Conservation (phyloP, 2,888 invertebrate genomes). For the Tricholauxania praeusta region DNA sequence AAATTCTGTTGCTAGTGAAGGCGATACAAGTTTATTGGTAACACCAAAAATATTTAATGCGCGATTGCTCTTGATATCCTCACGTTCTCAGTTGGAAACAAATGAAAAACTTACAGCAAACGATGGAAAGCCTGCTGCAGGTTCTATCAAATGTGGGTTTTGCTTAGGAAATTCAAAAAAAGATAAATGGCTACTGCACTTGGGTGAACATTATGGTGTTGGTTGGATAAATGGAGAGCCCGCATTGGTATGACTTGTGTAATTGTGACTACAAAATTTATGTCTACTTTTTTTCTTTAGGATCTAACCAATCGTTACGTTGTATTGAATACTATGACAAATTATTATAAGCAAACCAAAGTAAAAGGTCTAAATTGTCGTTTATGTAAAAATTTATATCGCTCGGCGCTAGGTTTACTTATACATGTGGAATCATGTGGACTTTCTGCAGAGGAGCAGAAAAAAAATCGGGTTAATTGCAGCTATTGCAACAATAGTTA, state of each 20-base stretch:
- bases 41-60: constrained; percentile 50
- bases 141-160: constrained; percentile 58
- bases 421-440: constrained; percentile 61
- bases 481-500: constrained; percentile 54
- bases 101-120: constrained; percentile 49
- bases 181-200: constrained; percentile 55
- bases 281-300: constrained; percentile 26
- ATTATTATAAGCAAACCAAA: constrained; percentile 48
- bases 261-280: not conserved
- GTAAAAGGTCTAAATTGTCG: constrained; percentile 57
- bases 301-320: constrained; percentile 50
- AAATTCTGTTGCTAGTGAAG: not conserved
- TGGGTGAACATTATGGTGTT: constrained; percentile 62
- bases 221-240: constrained; percentile 59
- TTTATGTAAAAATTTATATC: constrained; percentile 54
- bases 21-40: too few species aligned
- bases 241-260: constrained; percentile 50
- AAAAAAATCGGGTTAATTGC: constrained; percentile 52
- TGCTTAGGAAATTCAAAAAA: constrained; percentile 54
- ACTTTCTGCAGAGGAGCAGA: constrained; percentile 37
- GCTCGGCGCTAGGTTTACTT: constrained; percentile 59
- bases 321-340: constrained; percentile 50
- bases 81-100: constrained; percentile 57
- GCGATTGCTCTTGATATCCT: constrained; percentile 57
- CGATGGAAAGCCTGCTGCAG: constrained; percentile 36